Evolutionary conservation across 2,113 vertebrate genomes (phyloP), one percentile per base, ranked within the genome.

Genomic region (Pica pica): DNA sequence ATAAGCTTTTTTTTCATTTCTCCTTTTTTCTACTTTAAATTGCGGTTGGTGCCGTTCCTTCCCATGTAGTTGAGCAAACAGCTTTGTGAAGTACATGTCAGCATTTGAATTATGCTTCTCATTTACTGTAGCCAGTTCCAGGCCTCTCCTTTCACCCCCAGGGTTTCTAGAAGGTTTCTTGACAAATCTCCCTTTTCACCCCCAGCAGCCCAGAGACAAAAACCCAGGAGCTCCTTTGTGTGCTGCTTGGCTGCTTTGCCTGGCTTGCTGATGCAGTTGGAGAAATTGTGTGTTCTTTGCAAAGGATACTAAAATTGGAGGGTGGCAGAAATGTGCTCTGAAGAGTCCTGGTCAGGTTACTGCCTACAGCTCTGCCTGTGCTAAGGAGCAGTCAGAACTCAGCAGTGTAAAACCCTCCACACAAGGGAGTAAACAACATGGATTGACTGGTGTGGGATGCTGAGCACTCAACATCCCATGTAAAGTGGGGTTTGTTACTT

Each of bases 61-160:
- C 83, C 73, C 55, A 20, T 93, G 69, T 28, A 77, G 61, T 73
- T 90, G 53, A 63, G 84, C 24, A 79, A 94, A 67, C 74, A 79
- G 83, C 64, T 85, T 57, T 56, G 71, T 83, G 94, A 78, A 78
- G 68, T 74, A 68, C 76, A 22, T 57, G 78, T 90, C 84, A 55
- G 75, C 39, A 6, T 89, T 77, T 76, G 84, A 96, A 93, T 90
- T 80, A 93, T 53, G 68, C 63, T 95, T 91, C 83, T 91, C 76
- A 85, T 95, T 96, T 92, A 14, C 64, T 3, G 18, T 7, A 92
- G 69, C 79, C 60, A 37, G 9, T 95, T 91, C 79, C 50, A 44
- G 60, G 67, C 35, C 44, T 78, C 52, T 73, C 85, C 64, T 86
- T 63, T 83, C 35, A 57, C 31, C 44, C 56, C 57, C 53, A 35